These are phyloP conservation scores for Neogale vison DNA, from an alignment of 2,113 vertebrate genomes.

Conservation along the genomic window DNA sequence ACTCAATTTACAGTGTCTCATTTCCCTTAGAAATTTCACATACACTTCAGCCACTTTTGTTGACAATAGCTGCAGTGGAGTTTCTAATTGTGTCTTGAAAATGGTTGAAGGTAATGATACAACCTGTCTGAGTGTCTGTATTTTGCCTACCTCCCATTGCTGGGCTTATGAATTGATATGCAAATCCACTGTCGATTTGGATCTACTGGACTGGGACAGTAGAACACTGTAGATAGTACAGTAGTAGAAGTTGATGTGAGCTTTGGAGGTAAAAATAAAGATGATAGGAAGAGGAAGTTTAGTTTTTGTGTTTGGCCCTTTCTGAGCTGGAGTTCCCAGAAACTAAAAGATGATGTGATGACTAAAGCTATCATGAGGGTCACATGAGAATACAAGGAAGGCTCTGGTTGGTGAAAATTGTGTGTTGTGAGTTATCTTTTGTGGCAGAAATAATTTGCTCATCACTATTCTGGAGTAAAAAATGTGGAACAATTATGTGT, in stretches of 20 bases:
- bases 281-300: neutral
- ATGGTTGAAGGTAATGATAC: neutral
- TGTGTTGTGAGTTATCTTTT: neutral
- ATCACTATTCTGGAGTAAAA: neutral
- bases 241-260: neutral
- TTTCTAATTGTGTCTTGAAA: slow-evolving; percentile 1
- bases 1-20: neutral
- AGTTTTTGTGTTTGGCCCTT: neutral
- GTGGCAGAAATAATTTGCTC: neutral
- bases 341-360: neutral
- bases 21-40: neutral
- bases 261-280: neutral
- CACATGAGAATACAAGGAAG: neutral
- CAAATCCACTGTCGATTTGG: neutral
- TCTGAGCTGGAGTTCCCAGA: neutral
- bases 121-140: neutral
- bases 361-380: neutral
- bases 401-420: neutral
- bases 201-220: neutral
- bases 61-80: neutral
- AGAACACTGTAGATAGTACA: neutral
- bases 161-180: neutral
- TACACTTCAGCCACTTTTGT: neutral
- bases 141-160: neutral
- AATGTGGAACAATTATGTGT: neutral